Conservation (phyloP, 2,888 invertebrate genomes). For the Harpagoxenus sublaevis region DNA sequence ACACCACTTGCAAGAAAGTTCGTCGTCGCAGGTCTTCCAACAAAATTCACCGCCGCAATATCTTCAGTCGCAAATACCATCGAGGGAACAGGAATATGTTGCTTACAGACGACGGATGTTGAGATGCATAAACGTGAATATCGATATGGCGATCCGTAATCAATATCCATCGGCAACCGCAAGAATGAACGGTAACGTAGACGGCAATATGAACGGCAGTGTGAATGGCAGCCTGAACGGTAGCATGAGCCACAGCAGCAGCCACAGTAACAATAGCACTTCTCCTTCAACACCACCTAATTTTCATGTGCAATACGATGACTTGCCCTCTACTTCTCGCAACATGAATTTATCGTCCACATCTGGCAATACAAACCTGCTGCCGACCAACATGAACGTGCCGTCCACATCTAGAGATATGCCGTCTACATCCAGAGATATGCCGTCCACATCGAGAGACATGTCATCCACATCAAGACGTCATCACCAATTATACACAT, state of each 20-base stretch:
- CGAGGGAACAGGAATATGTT: conserved; percentile 9
- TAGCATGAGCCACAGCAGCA: conserved; percentile 77
- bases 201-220: conserved; percentile 89
- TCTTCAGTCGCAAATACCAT: neutral
- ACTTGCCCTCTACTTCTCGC: conserved; percentile 1
- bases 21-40: conserved; percentile 8
- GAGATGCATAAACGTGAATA: conserved; percentile 58
- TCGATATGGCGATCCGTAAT: conserved; percentile 77
- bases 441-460: neutral
- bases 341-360: conserved; percentile 4
- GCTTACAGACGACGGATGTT: neutral
- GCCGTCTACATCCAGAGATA: conserved; percentile 5
- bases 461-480: conserved; percentile 17
- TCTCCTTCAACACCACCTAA: conserved; percentile 88
- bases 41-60: conserved; percentile 18
- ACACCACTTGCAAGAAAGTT: neutral
- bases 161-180: conserved; percentile 88
- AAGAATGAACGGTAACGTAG: conserved; percentile 77
- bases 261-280: conserved; percentile 77
- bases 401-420: conserved; percentile 10
- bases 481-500: neutral
- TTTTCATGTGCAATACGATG: neutral
- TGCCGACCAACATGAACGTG: neutral
- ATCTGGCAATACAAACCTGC: neutral
- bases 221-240: conserved; percentile 76